These are phyloP conservation scores for Epinotia nisella DNA, from an alignment of 2,888 invertebrate genomes.

Conservation along the genomic window DNA sequence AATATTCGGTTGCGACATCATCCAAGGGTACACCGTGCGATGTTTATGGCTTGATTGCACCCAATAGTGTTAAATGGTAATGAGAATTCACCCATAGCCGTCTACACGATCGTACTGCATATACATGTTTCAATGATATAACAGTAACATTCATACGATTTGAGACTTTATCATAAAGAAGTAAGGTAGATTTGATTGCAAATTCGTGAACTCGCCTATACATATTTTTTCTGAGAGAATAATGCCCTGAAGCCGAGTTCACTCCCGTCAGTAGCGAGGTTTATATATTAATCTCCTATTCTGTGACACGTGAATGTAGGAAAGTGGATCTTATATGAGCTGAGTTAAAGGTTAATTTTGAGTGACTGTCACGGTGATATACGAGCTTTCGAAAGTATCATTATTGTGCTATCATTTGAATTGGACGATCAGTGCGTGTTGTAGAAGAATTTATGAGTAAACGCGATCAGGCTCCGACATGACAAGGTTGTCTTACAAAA, in stretches of 20 bases:
- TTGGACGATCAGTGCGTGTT: background rate
- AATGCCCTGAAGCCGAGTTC: constrained; percentile 2
- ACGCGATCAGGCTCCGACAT: constrained; percentile 13
- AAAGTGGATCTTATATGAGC: background rate
- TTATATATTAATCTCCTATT: background rate
- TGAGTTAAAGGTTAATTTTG: background rate
- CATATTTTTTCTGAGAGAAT: background rate
- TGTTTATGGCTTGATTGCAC: constrained; percentile 24
- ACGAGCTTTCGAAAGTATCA: background rate
- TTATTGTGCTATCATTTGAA: background rate
- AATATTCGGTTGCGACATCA: constrained; percentile 10
- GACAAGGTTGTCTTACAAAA: constrained; percentile 15
- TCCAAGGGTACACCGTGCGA: constrained; percentile 15
- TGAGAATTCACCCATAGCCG: background rate
- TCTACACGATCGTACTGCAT: background rate
- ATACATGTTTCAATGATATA: background rate
- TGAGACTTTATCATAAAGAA: background rate
- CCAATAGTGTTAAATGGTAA: constrained; percentile 23
- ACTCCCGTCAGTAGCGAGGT: background rate
- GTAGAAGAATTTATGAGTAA: constrained; percentile 1
- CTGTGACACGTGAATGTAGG: background rate
- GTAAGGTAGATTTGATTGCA: background rate
- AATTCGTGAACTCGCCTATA: background rate
- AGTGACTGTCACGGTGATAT: background rate
- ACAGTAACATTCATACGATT: background rate